A percentile compares a stretch with the other conserved stretches of the same genome.
Evolutionary conservation across 2,113 vertebrate genomes (phyloP).

Genomic region (Euleptes europaea): DNA sequence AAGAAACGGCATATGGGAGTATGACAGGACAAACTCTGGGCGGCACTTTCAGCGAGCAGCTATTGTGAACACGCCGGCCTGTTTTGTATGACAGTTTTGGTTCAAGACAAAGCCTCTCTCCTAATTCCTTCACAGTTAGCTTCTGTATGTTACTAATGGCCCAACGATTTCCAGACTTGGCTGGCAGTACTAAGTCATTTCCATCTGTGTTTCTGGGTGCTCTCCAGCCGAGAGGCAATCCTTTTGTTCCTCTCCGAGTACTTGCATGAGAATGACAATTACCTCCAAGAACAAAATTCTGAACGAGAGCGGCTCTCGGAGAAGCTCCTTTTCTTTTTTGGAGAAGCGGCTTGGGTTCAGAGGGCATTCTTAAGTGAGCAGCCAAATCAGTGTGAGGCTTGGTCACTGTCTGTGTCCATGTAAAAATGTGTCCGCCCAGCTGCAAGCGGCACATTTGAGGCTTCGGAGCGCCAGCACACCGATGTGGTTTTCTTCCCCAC

Average conservation of each 20-base stretch:
- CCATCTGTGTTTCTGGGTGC: slow-evolving; percentile 17
- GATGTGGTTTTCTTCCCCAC: not conserved
- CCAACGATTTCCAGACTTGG: slow-evolving; percentile 8
- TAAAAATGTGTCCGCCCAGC: not conserved
- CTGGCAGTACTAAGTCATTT: slow-evolving; percentile 2
- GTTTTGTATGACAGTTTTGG: slow-evolving; percentile 7
- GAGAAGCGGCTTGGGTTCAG: slow-evolving; percentile 41
- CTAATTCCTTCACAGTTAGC: slow-evolving; percentile 32
- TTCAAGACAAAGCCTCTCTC: slow-evolving; percentile 5
- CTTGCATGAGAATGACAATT: not conserved
- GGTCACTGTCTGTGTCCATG: not conserved
- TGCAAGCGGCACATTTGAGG: not conserved
- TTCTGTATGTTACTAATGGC: slow-evolving; percentile 25
- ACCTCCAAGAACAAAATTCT: not conserved
- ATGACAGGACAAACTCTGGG: not conserved
- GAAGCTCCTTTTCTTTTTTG: not conserved
- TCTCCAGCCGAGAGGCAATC: not conserved
- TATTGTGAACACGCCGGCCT: not conserved
- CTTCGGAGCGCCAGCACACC: slow-evolving; percentile 1
- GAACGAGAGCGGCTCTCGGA: not conserved
- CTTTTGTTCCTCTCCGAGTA: not conserved
- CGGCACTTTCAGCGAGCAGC: not conserved
- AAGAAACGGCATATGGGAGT: not conserved
- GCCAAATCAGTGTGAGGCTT: slow-evolving; percentile 54
- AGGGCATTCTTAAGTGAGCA: slow-evolving; percentile 36